Percentiles rank a stretch among this genome's conserved stretches.
Conservation (phyloP, 1,140 invertebrate species). For the Brachionus manjavacas region DNA sequence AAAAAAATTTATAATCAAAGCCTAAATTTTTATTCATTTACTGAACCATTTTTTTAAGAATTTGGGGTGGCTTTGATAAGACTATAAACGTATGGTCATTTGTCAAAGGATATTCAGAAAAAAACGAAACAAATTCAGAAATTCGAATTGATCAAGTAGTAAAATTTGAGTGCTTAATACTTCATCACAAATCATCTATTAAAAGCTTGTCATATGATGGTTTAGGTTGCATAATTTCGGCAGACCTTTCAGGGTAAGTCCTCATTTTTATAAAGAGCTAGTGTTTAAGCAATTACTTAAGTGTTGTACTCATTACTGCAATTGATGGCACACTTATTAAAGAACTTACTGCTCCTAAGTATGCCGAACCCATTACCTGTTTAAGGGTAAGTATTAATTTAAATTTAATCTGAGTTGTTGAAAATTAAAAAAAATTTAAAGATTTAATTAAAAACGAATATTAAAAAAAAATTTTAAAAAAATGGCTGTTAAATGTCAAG, state of each 20-base stretch:
- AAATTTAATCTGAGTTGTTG: too few relatives aligned
- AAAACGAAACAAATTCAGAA: neutral
- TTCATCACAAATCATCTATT: neutral
- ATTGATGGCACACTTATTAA: neutral
- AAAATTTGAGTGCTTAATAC: neutral
- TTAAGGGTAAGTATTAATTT: neutral
- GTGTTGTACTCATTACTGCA: neutral
- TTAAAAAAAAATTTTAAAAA: too few relatives aligned
- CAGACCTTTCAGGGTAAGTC: neutral
- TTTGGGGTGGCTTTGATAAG: conserved; percentile 11
- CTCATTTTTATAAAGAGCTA: too few relatives aligned
- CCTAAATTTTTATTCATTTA: neutral
- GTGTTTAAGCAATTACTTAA: neutral
- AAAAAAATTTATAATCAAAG: neutral
- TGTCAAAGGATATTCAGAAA: neutral
- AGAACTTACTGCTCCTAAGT: neutral
- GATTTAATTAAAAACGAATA: too few relatives aligned
- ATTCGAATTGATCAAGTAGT: neutral
- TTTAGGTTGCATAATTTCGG: neutral
- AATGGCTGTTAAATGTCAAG: too few relatives aligned
- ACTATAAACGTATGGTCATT: conserved; percentile 27
- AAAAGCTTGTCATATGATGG: conserved; percentile 24
- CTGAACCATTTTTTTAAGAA: neutral
- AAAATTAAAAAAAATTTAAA: too few relatives aligned
- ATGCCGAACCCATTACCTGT: conserved; percentile 10